Evolutionary conservation across 1,140 invertebrate genomes (phyloP), one percentile per base, ranked within the genome.

Genomic region (Leucophenga varia): DNA sequence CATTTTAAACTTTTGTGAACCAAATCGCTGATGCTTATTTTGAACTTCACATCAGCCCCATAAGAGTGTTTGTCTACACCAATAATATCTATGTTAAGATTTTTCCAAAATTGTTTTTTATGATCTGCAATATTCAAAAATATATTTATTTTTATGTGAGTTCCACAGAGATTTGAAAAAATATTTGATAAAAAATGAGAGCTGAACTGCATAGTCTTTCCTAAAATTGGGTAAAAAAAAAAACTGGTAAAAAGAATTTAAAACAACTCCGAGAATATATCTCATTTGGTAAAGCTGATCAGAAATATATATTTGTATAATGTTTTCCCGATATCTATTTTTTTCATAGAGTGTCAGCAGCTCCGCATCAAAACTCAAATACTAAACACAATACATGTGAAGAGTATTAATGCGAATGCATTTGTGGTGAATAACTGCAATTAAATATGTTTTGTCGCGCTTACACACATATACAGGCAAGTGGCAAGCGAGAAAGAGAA

Each of bases 391-490:
- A n/a, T n/a, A n/a, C n/a, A n/a, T n/a, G n/a, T n/a, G n/a, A n/a
- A n/a, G n/a, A n/a, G n/a, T n/a, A n/a, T n/a, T n/a, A n/a, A n/a
- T n/a, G n/a, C n/a, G n/a, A n/a, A n/a, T n/a, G n/a, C n/a, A n/a
- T n/a, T n/a, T n/a, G n/a, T n/a, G n/a, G n/a, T n/a, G n/a, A n/a
- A n/a, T n/a, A n/a, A n/a, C n/a, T n/a, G n/a, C n/a, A n/a, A n/a
- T n/a, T n/a, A n/a, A n/a, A n/a, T n/a, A n/a, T n/a, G 44, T 37
- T 14, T 22, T 37, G 44, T 40, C 40, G 41, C 44, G 45, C 47
- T 31, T 51, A 47, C 41, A 57, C 67, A 59, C 61, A 64, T 64
- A 64, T 64, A 67, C 61, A 64, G n/a, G n/a, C 67, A 48, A 64
- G 63, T 55, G 58, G 60, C 50, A 25, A 34, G 40, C 16, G 39